Evolutionary conservation across 2,888 invertebrate species (phyloP).

Genomic region (Nomada hirtipes): DNA sequence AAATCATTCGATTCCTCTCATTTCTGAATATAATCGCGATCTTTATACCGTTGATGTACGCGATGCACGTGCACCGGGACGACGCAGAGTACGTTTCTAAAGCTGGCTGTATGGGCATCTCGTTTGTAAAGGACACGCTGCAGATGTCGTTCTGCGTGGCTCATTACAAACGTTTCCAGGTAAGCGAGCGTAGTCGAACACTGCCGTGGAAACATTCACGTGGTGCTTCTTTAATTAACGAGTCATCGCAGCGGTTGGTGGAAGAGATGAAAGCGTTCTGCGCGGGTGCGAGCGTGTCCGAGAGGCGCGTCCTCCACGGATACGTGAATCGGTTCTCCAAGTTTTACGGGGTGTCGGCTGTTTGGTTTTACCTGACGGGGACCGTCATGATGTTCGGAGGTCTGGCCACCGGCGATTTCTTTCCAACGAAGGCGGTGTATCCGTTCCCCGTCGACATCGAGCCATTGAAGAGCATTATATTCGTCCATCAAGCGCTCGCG

Average conservation of each 20-base stretch:
- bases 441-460: slow-evolving; percentile 72
- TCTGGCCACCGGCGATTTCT: slow-evolving; percentile 59
- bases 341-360: slow-evolving; percentile 61
- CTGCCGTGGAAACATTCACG: too few species aligned
- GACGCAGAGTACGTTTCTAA: slow-evolving; percentile 42
- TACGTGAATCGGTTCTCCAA: slow-evolving; percentile 70
- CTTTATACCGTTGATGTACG: slow-evolving; percentile 29
- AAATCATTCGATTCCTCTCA: slow-evolving; percentile 38
- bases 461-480: slow-evolving; percentile 61
- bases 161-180: too few species aligned
- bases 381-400: slow-evolving; percentile 63
- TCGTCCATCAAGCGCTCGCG: slow-evolving; percentile 67
- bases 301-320: slow-evolving; percentile 66
- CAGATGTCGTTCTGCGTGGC: too few species aligned
- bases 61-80: slow-evolving; percentile 26
- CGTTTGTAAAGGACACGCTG: too few species aligned
- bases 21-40: slow-evolving; percentile 31
- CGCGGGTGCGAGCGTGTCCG: slow-evolving; percentile 44
- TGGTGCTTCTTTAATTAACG: too few species aligned
- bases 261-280: slow-evolving; percentile 62
- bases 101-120: not conserved
- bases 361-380: slow-evolving; percentile 63
- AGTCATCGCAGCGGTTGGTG: slow-evolving; percentile 37
- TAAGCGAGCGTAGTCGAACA: too few species aligned
- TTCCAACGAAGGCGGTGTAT: slow-evolving; percentile 76